A percentile compares a stretch with the other conserved stretches of the same genome.
Conservation (phyloP, 2,888 invertebrate genomes). For the Eristalinus sepulchralis region DNA sequence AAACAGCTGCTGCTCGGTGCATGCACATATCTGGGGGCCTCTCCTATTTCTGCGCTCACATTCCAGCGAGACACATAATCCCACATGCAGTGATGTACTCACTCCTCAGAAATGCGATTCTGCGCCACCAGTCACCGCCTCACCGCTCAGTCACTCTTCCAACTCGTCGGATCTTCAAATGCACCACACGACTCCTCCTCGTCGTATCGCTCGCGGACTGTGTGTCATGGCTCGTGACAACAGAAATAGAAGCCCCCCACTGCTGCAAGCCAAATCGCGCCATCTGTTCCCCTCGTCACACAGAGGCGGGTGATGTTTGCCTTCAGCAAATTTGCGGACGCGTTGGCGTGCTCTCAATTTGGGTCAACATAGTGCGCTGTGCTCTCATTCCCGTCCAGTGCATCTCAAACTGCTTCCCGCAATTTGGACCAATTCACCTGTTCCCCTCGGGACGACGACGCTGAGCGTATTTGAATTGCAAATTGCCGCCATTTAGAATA, state of each 20-base stretch:
- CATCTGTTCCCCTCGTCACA: not conserved
- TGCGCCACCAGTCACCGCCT: not conserved
- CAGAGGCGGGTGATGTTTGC: not conserved
- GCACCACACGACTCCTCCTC: not conserved
- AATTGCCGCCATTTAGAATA: not conserved
- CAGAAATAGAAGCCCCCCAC: slow-evolving; percentile 4
- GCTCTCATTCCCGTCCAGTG: too few relatives aligned
- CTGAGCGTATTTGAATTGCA: slow-evolving; percentile 11
- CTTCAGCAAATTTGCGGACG: slow-evolving; percentile 6
- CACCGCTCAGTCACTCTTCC: not conserved
- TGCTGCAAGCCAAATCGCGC: not conserved
- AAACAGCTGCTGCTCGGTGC: not conserved
- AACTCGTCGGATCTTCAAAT: too few relatives aligned
- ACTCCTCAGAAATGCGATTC: not conserved
- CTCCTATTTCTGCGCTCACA: not conserved
- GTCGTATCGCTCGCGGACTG: not conserved
- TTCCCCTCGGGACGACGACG: not conserved
- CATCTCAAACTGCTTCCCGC: not conserved
- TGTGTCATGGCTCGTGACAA: not conserved
- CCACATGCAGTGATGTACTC: not conserved
- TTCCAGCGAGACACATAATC: not conserved
- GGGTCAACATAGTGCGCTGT: slow-evolving; percentile 12
- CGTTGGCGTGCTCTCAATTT: slow-evolving; percentile 38
- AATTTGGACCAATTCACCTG: slow-evolving; percentile 21
- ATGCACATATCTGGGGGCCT: not conserved